Percentiles rank a stretch among this genome's conserved stretches.
Evolutionary conservation across 1,140 invertebrate species (phyloP).

Genomic region (Hestina assimilis): DNA sequence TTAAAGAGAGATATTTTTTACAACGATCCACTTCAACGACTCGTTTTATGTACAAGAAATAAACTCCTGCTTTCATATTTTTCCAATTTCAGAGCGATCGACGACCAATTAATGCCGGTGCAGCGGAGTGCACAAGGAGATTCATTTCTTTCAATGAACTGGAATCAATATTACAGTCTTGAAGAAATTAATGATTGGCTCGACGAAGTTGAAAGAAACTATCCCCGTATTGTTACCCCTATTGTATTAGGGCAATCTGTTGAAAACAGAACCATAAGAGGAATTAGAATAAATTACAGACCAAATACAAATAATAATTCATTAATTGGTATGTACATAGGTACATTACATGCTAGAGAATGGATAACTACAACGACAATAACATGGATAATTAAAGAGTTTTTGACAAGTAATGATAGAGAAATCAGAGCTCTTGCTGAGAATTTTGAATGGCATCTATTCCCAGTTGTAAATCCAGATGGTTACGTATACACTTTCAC

Average conservation of each 20-base stretch:
- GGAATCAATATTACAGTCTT: slow-evolving; percentile 74
- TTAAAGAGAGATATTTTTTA: too few relatives aligned
- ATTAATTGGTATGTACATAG: slow-evolving; percentile 73
- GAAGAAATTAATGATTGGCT: slow-evolving; percentile 76
- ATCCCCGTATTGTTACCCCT: slow-evolving; percentile 71
- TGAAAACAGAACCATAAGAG: slow-evolving; percentile 82
- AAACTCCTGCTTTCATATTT: background rate
- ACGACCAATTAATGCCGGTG: slow-evolving; percentile 44
- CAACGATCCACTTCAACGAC: too few relatives aligned
- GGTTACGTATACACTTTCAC: slow-evolving; percentile 83
- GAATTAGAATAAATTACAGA: slow-evolving; percentile 80
- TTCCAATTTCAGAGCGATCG: slow-evolving; percentile 46
- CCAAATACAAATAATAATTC: slow-evolving; percentile 50
- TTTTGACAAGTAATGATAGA: slow-evolving; percentile 78
- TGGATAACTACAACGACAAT: slow-evolving; percentile 87
- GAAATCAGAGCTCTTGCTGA: slow-evolving; percentile 77
- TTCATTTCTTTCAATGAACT: slow-evolving; percentile 48
- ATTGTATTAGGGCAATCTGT: slow-evolving; percentile 80
- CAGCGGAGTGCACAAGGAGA: slow-evolving; percentile 11
- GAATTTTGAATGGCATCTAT: slow-evolving; percentile 81
- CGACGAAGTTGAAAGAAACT: slow-evolving; percentile 54
- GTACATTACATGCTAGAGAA: slow-evolving; percentile 87
- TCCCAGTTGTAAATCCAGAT: slow-evolving; percentile 84
- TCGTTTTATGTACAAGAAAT: too few relatives aligned
- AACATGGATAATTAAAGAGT: slow-evolving; percentile 84